Percentiles rank a stretch among this genome's conserved stretches.
Conservation (phyloP, 2,888 invertebrate species). For the Caenorhabditis doughertyi region DNA sequence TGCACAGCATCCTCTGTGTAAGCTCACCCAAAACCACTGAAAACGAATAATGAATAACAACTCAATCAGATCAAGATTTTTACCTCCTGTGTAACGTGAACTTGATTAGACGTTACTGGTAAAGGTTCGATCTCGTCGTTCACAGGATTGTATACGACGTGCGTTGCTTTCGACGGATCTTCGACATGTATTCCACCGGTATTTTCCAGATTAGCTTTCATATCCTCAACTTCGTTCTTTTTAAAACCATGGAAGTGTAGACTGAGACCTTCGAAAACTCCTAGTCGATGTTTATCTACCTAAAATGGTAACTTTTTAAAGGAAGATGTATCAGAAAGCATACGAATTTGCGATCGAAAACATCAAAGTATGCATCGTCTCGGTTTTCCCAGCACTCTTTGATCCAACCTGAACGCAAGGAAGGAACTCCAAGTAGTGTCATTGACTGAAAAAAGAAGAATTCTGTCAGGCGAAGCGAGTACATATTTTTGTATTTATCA, state of each 20-base stretch:
- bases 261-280: constrained; percentile 67
- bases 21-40: constrained; percentile 98
- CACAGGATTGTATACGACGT: constrained; percentile 61
- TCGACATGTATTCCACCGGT: constrained; percentile 40
- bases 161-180: constrained; percentile 44
- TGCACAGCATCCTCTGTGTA: constrained; percentile 95
- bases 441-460: constrained; percentile 46
- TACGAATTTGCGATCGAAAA: constrained; percentile 51
- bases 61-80: background rate
- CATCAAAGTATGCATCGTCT: constrained; percentile 59
- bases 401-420: constrained; percentile 59
- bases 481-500: background rate
- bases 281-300: constrained; percentile 40
- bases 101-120: constrained; percentile 41
- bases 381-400: constrained; percentile 57
- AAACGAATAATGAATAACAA: constrained; percentile 3
- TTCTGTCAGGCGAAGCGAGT: background rate
- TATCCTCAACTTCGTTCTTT: constrained; percentile 58
- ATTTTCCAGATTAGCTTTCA: constrained; percentile 51
- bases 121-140: constrained; percentile 55
- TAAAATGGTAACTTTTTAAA: background rate
- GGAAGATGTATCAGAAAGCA: background rate
- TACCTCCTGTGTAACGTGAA: constrained; percentile 66
- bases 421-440: constrained; percentile 54
- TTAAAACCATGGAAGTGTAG: constrained; percentile 65